Conservation (phyloP, 2,888 invertebrate species). For the Plutella xylostella region DNA sequence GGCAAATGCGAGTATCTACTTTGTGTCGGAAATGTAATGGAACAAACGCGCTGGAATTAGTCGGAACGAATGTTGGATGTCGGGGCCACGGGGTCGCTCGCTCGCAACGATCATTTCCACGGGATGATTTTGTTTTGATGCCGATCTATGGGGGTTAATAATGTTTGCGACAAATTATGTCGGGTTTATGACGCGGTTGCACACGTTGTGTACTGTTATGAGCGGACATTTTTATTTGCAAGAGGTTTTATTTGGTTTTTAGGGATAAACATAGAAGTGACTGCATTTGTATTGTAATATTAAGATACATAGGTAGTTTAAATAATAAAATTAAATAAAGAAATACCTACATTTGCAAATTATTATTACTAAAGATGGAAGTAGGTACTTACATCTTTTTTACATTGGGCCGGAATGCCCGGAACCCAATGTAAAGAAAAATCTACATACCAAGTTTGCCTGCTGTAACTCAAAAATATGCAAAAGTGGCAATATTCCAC, state of each 20-base stretch:
- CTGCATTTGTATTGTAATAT: too few relatives aligned
- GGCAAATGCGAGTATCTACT: conserved; percentile 67
- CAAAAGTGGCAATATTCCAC: conserved; percentile 13
- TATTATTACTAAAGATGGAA: too few relatives aligned
- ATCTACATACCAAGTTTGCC: too few relatives aligned
- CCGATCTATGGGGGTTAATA: conserved; percentile 35
- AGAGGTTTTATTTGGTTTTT: too few relatives aligned
- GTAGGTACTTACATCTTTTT: background rate
- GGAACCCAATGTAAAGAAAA: background rate
- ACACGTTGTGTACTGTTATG: too few relatives aligned
- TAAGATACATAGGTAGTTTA: too few relatives aligned
- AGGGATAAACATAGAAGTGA: too few relatives aligned
- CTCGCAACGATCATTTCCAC: conserved; percentile 64
- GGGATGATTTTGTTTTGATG: conserved; percentile 64
- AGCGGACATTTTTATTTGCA: too few relatives aligned
- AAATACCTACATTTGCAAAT: too few relatives aligned
- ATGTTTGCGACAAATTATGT: background rate
- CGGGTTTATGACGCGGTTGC: too few relatives aligned
- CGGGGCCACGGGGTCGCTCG: conserved; percentile 43
- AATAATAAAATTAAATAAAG: too few relatives aligned
- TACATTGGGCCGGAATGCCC: background rate
- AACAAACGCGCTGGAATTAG: conserved; percentile 71
- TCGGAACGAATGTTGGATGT: conserved; percentile 66
- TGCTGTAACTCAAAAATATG: too few relatives aligned
- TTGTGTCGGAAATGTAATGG: conserved; percentile 71